Percentiles rank a stretch among this genome's conserved stretches.
phyloP scores from a whole-genome alignment of 2,113 vertebrate genomes.

The Malurus alboscapulatus region DNA sequence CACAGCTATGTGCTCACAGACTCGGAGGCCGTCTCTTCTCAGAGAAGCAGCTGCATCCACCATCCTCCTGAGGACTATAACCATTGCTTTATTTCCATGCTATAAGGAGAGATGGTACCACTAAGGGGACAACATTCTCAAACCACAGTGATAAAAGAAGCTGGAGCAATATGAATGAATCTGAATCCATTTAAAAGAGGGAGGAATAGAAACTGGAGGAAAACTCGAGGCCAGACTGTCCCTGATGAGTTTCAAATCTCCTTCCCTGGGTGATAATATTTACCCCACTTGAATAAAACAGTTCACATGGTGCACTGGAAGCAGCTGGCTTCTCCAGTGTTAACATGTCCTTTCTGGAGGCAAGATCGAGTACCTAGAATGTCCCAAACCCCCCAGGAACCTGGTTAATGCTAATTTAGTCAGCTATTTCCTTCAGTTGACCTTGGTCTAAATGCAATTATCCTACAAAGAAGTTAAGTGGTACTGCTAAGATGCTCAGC shows the following conservation, averaged over 20 bases:
- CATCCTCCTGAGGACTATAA: background rate
- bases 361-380: slow-evolving; percentile 81
- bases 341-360: slow-evolving; percentile 88
- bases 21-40: background rate
- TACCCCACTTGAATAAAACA: slow-evolving; percentile 79
- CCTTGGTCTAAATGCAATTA: slow-evolving; percentile 87
- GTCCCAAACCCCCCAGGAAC: slow-evolving; percentile 73
- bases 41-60: slow-evolving; percentile 8
- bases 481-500: slow-evolving; percentile 64
- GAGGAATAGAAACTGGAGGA: background rate
- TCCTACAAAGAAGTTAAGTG: slow-evolving; percentile 80
- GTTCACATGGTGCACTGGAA: slow-evolving; percentile 81
- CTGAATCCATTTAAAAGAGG: background rate
- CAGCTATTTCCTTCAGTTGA: slow-evolving; percentile 86
- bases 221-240: slow-evolving; percentile 55
- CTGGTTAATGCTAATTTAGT: slow-evolving; percentile 90
- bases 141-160: background rate
- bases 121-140: background rate
- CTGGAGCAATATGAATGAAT: background rate
- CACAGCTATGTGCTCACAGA: background rate
- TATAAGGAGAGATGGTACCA: background rate
- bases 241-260: slow-evolving; percentile 69
- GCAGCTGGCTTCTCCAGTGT: slow-evolving; percentile 76
- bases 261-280: slow-evolving; percentile 79
- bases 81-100: slow-evolving; percentile 7